Evolutionary conservation across 2,888 invertebrate genomes (phyloP), one percentile per base, ranked within the genome.

Genomic region (Cantharis rustica): DNA sequence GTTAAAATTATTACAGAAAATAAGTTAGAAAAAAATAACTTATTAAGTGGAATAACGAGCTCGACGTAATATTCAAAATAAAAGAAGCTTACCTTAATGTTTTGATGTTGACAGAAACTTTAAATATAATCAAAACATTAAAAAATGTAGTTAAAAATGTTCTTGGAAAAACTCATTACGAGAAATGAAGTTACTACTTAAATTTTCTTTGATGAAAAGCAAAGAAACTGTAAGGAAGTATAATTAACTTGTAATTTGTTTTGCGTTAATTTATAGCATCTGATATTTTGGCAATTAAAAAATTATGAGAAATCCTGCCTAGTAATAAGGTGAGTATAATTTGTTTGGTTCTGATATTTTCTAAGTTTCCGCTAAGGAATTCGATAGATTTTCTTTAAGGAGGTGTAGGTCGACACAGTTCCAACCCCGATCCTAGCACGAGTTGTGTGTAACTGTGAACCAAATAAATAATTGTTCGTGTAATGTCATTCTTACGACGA

Each of bases 371-470:
- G 66, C 66, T 16, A 26, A 47, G 47, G n/a, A 47, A 47, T 47
- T 47, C 47, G 47, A 47, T 66, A 17, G 64, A 66, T 66, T 66
- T 66, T 68, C 15, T 2, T 61, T 10, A 68, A 68, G 26, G 61
- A 75, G 73, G 69, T 70, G 78, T 76, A 78, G 79, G 80, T 77
- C 77, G 79, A 69, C 75, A 75, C 78, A 81, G 82, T 81, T 80
- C 79, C 76, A 77, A 76, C 78, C 79, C 77, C 80, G 81, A 81
- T 71, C 76, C 79, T 80, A 78, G 80, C 81, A 80, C 80, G 77
- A 79, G 72, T 80, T 77, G 80, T 75, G 71, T 75, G 74, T 69
- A 69, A 75, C 75, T 71, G 68, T 47, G 64, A 71, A 31, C 69
- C 61, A 61, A 62, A 23, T 70, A 31, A 69, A 62, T 68, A 74